Percentiles rank a stretch among this genome's conserved stretches.
Conservation (phyloP, 2,113 vertebrate genomes). For the Chauna torquata region DNA sequence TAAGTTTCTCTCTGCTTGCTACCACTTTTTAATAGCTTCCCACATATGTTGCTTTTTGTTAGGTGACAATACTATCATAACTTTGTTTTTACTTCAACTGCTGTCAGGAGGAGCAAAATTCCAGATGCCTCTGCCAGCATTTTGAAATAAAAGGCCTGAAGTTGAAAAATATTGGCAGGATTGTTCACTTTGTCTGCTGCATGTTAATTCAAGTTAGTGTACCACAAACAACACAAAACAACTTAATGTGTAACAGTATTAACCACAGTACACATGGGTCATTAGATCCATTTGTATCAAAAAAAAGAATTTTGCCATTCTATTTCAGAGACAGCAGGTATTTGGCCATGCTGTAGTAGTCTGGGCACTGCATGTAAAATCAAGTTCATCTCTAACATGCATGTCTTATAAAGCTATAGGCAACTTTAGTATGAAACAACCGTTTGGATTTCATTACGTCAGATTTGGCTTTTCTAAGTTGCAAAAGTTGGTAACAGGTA, state of each 20-base stretch:
- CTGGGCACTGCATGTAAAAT: background rate
- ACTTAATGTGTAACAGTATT: conserved; percentile 5
- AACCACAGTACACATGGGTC: background rate
- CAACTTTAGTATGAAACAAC: background rate
- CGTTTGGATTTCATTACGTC: background rate
- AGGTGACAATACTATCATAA: background rate
- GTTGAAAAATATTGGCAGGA: background rate
- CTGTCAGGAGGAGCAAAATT: background rate
- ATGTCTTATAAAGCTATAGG: background rate
- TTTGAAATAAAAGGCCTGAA: background rate
- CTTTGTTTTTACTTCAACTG: background rate
- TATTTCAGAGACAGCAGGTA: background rate
- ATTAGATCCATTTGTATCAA: background rate
- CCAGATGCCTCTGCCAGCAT: background rate
- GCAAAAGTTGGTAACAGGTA: background rate
- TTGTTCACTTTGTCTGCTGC: background rate
- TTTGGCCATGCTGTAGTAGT: background rate
- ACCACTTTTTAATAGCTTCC: background rate
- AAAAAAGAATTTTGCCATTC: background rate
- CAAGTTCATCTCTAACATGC: background rate
- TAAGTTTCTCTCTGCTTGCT: background rate
- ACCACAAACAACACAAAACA: background rate
- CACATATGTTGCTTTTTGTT: background rate
- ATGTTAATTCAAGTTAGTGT: background rate
- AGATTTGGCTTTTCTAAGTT: background rate